Percentiles rank a stretch among this genome's conserved stretches.
These are phyloP conservation scores for Antheraea mylitta DNA, from an alignment of 1,140 invertebrate genomes.

Conservation along the genomic window DNA sequence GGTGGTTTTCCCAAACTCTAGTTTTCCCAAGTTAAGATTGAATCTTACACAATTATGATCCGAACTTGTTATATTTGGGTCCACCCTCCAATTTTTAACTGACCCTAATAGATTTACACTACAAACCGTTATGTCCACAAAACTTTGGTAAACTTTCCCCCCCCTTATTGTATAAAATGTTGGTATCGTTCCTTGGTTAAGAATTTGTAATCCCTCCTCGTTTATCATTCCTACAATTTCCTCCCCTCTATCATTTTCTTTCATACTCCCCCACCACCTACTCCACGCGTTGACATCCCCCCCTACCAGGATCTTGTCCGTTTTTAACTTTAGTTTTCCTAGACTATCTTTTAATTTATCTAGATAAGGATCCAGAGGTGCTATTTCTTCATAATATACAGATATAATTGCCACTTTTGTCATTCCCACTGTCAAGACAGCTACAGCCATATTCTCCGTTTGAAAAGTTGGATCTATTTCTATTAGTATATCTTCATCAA, in stretches of 20 bases:
- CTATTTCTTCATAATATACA: conserved; percentile 17
- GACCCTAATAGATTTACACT: conserved; percentile 10
- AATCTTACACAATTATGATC: conserved; percentile 24
- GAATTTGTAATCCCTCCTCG: no score
- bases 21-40: conserved; percentile 9
- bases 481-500: no score
- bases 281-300: conserved; percentile 26
- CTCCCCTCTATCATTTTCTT: conserved; percentile 19
- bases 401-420: no score
- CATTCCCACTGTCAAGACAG: no score
- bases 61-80: conserved; percentile 8
- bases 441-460: no score
- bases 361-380: neutral
- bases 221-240: no score
- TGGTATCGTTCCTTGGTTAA: no score
- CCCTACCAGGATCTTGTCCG: no score
- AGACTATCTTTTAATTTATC: neutral
- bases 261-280: conserved; percentile 23
- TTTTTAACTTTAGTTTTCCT: neutral
- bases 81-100: conserved; percentile 17
- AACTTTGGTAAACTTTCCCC: neutral
- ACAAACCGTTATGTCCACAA: conserved; percentile 17
- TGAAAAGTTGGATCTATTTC: no score
- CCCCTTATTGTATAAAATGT: conserved; percentile 25
- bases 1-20: conserved; percentile 9